Evolutionary conservation across 2,113 vertebrate species (phyloP).

Genomic region (Dolichallabes microphthalmus): DNA sequence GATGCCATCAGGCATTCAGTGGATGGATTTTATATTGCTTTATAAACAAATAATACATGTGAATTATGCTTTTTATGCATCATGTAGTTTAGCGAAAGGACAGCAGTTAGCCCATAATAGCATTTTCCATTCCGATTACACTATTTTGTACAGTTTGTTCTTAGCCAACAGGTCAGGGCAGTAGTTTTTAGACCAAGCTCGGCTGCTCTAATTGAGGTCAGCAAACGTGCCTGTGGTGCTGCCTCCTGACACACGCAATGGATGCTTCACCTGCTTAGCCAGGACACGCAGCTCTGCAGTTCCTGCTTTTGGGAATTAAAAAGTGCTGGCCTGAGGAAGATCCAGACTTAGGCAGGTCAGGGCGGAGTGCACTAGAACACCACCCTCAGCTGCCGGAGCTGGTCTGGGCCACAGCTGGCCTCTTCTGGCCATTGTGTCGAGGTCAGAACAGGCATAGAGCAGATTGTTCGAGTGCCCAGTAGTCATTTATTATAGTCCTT

Average conservation of each 20-base stretch:
- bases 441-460: slow-evolving; percentile 67
- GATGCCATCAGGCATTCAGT: neutral
- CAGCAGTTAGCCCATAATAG: slow-evolving; percentile 35
- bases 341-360: slow-evolving; percentile 67
- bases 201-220: slow-evolving; percentile 70
- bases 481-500: slow-evolving; percentile 71
- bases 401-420: slow-evolving; percentile 64
- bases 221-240: slow-evolving; percentile 62
- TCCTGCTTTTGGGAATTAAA: slow-evolving; percentile 70
- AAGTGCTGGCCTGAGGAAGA: slow-evolving; percentile 69
- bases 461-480: slow-evolving; percentile 70
- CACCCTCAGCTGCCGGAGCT: slow-evolving; percentile 73
- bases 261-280: slow-evolving; percentile 69
- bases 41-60: neutral
- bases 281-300: slow-evolving; percentile 47
- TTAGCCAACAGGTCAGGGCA: slow-evolving; percentile 59
- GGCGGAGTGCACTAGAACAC: slow-evolving; percentile 66
- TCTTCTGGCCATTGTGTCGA: slow-evolving; percentile 71
- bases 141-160: slow-evolving; percentile 49
- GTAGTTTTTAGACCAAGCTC: slow-evolving; percentile 62
- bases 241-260: slow-evolving; percentile 72
- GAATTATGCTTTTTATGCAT: slow-evolving; percentile 18
- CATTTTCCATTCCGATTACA: slow-evolving; percentile 32
- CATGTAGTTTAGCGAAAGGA: slow-evolving; percentile 9
- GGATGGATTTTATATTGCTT: neutral